Conservation (phyloP, 2,113 vertebrate species). For the Oostethus manadensis region DNA sequence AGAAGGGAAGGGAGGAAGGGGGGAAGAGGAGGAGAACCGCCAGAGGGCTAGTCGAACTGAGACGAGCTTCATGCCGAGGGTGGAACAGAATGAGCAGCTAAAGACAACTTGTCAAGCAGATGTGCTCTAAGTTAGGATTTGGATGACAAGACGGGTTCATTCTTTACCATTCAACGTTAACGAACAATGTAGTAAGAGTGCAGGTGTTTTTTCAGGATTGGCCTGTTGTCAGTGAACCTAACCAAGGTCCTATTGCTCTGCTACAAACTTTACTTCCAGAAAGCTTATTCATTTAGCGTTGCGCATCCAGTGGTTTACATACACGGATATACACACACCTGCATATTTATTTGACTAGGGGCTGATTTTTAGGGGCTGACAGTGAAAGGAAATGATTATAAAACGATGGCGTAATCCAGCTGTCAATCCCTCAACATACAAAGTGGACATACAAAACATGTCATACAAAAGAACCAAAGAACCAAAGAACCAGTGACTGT, state of each 20-base stretch:
- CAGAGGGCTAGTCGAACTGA: slow-evolving; percentile 26
- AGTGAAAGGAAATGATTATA: slow-evolving; percentile 71
- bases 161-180: slow-evolving; percentile 9
- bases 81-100: slow-evolving; percentile 16
- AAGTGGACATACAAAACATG: too few species aligned
- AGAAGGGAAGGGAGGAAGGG: slow-evolving; percentile 1
- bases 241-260: slow-evolving; percentile 30
- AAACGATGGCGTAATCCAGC: slow-evolving; percentile 58
- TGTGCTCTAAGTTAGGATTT: slow-evolving; percentile 8
- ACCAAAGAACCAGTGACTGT: slow-evolving; percentile 9
- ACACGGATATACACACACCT: not conserved
- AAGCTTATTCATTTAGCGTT: slow-evolving; percentile 25
- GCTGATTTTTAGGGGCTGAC: slow-evolving; percentile 60
- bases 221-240: slow-evolving; percentile 32
- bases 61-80: slow-evolving; percentile 30
- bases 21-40: slow-evolving; percentile 2
- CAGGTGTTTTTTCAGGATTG: slow-evolving; percentile 28
- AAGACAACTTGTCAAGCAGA: slow-evolving; percentile 20
- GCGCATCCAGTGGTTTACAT: slow-evolving; percentile 12
- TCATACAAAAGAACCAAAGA: too few species aligned
- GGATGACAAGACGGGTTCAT: slow-evolving; percentile 4
- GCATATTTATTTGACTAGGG: slow-evolving; percentile 11
- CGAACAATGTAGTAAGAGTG: slow-evolving; percentile 8
- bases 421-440: slow-evolving; percentile 51
- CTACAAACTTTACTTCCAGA: slow-evolving; percentile 14